phyloP scores from a whole-genome alignment of 2,888 invertebrate genomes.

The Cataglyphis cursor region DNA sequence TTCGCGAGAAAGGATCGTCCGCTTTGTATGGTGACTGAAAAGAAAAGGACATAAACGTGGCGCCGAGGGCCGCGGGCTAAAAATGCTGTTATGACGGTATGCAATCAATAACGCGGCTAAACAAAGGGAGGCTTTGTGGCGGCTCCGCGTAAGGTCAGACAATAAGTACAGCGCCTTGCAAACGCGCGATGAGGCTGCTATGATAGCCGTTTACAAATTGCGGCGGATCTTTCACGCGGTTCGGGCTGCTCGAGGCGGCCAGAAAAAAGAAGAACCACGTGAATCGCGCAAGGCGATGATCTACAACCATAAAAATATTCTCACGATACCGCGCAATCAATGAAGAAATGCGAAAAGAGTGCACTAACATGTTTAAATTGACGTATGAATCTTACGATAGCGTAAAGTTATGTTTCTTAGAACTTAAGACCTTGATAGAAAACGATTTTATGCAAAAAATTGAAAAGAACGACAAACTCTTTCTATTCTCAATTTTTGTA shows the following conservation, averaged over 20 bases:
- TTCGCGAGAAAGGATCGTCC: not conserved
- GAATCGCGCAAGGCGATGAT: slow-evolving; percentile 49
- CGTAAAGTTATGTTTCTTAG: not conserved
- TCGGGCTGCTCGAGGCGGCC: slow-evolving; percentile 37
- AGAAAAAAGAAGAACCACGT: slow-evolving; percentile 36
- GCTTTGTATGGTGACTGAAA: not conserved
- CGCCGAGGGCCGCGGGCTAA: slow-evolving; percentile 55
- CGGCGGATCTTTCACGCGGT: slow-evolving; percentile 56
- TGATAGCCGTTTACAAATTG: slow-evolving; percentile 60
- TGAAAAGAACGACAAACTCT: not conserved
- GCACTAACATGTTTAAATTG: not conserved
- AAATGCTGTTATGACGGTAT: slow-evolving; percentile 53
- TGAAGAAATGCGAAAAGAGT: slow-evolving; percentile 13
- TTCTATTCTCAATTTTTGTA: no score
- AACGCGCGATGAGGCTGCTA: slow-evolving; percentile 47
- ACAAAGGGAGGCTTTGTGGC: slow-evolving; percentile 68
- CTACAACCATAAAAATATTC: slow-evolving; percentile 40
- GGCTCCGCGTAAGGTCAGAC: slow-evolving; percentile 57
- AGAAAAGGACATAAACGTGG: slow-evolving; percentile 30
- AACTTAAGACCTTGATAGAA: not conserved
- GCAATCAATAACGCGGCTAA: slow-evolving; percentile 67
- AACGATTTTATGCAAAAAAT: not conserved
- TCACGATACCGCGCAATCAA: slow-evolving; percentile 35
- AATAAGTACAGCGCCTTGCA: slow-evolving; percentile 50
- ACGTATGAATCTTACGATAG: not conserved